A percentile compares a stretch with the other conserved stretches of the same genome.
Conservation (phyloP, 1,140 invertebrate species). For the Papilio dardanus region DNA sequence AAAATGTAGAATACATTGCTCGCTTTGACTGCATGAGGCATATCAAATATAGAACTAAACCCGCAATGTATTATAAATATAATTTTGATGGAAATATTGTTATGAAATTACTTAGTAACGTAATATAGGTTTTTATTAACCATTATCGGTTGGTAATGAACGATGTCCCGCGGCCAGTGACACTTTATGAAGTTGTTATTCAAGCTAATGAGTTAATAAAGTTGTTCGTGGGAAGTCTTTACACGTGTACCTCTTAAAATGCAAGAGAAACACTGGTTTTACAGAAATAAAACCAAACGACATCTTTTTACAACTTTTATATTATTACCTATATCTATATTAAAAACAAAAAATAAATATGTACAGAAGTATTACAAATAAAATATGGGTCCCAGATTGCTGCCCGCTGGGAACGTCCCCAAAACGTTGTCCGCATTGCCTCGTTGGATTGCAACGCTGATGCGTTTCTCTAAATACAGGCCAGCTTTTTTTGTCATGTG, state of each 20-base stretch:
- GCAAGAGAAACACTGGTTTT: slow-evolving; percentile 12
- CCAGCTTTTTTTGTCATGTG: no score
- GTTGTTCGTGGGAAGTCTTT: slow-evolving; percentile 68
- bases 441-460: no score
- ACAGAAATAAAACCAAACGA: background rate
- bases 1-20: slow-evolving; percentile 40
- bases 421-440: no score
- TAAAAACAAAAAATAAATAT: no score
- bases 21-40: background rate
- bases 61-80: slow-evolving; percentile 41
- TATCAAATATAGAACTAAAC: slow-evolving; percentile 31
- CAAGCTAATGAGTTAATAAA: slow-evolving; percentile 79
- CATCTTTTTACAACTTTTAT: background rate
- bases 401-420: no score
- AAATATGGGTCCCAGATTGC: no score
- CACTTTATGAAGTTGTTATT: slow-evolving; percentile 78
- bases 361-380: no score
- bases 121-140: slow-evolving; percentile 70
- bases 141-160: slow-evolving; percentile 73
- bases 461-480: no score
- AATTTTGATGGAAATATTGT: background rate
- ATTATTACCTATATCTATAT: no score
- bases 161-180: slow-evolving; percentile 73
- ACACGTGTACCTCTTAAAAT: slow-evolving; percentile 54
- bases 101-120: slow-evolving; percentile 38